Percentiles rank a stretch among this genome's conserved stretches.
Conservation (phyloP, 2,113 vertebrate species). For the Calonectris borealis region DNA sequence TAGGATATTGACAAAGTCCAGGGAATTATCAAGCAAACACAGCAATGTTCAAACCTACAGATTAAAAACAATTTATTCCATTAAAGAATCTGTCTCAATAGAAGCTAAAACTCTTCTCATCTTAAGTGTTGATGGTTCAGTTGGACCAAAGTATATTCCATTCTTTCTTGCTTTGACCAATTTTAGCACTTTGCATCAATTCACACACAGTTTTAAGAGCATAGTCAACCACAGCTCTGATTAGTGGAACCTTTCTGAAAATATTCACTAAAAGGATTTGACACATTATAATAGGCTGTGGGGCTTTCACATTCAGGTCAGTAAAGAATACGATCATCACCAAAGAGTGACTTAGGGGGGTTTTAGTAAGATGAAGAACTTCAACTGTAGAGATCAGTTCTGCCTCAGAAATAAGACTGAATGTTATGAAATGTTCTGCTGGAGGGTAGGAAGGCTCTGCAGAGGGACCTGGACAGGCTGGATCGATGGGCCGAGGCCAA, state of each 20-base stretch:
- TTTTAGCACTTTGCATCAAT: not conserved
- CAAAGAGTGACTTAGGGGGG: not conserved
- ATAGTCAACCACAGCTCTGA: not conserved
- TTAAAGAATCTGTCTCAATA: not conserved
- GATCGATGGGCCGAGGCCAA: no score
- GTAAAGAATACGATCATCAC: not conserved
- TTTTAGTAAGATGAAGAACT: not conserved
- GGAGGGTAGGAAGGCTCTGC: no score
- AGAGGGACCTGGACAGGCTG: no score
- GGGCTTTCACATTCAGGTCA: not conserved
- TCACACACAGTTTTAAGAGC: not conserved
- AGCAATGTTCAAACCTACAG: not conserved
- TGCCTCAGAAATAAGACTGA: not conserved
- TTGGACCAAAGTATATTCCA: not conserved
- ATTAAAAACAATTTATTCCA: not conserved
- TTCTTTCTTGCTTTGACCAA: not conserved
- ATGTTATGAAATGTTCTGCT: not conserved
- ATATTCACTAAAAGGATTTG: not conserved
- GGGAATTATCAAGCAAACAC: not conserved
- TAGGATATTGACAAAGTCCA: not conserved
- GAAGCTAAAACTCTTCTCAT: not conserved
- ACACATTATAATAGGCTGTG: not conserved
- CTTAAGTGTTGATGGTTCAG: not conserved
- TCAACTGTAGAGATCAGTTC: not conserved
- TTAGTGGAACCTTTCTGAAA: not conserved